Percentiles rank a stretch among this genome's conserved stretches.
Conservation (phyloP, 2,797 vertebrate genomes). For the Falco columbarius region DNA sequence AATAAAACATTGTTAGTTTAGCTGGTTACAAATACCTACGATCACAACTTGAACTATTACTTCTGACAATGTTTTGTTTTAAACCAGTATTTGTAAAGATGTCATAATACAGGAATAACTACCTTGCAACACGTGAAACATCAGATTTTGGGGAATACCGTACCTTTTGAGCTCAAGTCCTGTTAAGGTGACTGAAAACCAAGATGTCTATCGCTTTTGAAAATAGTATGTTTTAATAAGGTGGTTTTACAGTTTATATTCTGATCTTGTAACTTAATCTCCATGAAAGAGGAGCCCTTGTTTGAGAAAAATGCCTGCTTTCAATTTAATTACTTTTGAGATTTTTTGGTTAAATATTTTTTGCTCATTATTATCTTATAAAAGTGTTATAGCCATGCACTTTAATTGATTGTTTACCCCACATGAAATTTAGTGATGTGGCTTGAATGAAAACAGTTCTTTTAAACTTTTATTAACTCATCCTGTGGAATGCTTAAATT, state of each 20-base stretch:
- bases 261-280: background rate
- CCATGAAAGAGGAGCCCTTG: background rate
- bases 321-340: background rate
- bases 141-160: background rate
- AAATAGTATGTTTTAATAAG: background rate
- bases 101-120: background rate
- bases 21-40: background rate
- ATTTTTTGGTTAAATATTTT: background rate
- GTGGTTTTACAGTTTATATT: background rate
- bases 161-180: background rate
- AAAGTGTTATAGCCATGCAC: background rate
- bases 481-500: conserved; percentile 72
- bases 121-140: background rate
- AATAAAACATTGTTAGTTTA: background rate
- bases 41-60: background rate
- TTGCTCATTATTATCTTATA: background rate
- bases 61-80: background rate
- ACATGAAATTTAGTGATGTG: conserved; percentile 8
- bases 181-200: background rate
- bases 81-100: background rate
- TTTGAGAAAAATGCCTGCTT: background rate
- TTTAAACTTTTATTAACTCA: conserved; percentile 77
- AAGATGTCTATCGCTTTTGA: background rate
- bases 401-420: conserved; percentile 29
- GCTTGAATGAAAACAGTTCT: conserved; percentile 43